These are phyloP conservation scores for Sphaerodactylus townsendi DNA, from an alignment of 2,113 vertebrate genomes.

Conservation along the genomic window DNA sequence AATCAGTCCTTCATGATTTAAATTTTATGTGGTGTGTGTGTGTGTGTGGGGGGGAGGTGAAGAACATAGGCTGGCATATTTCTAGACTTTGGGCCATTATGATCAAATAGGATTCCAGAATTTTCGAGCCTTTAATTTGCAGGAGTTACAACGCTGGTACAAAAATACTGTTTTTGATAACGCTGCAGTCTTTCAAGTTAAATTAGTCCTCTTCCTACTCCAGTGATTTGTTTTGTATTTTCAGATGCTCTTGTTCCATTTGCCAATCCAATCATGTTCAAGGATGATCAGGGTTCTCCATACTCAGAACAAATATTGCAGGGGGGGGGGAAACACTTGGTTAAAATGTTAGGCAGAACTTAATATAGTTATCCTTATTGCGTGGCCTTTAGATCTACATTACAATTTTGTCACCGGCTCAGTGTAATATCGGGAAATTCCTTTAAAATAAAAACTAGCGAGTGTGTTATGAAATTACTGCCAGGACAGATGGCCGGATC, in stretches of 20 bases:
- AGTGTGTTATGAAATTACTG: slow-evolving; percentile 86
- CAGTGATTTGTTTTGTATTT: slow-evolving; percentile 63
- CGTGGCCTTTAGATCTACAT: slow-evolving; percentile 85
- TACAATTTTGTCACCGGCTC: slow-evolving; percentile 84
- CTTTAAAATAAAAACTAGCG: slow-evolving; percentile 85
- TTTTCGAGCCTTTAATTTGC: slow-evolving; percentile 48
- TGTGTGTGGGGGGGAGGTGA: slow-evolving; percentile 67
- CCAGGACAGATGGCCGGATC: slow-evolving; percentile 85
- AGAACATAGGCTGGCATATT: slow-evolving; percentile 70
- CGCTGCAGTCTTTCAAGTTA: slow-evolving; percentile 55
- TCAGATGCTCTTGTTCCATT: slow-evolving; percentile 66
- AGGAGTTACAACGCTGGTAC: slow-evolving; percentile 53
- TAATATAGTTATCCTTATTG: slow-evolving; percentile 85
- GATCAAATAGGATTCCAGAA: slow-evolving; percentile 66
- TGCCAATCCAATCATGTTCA: slow-evolving; percentile 74
- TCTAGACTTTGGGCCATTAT: slow-evolving; percentile 61
- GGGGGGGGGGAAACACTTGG: slow-evolving; percentile 72
- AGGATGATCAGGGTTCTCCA: slow-evolving; percentile 62
- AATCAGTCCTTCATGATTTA: slow-evolving; percentile 5
- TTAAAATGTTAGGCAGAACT: slow-evolving; percentile 80
- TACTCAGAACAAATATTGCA: slow-evolving; percentile 39
- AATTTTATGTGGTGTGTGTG: too few species aligned
- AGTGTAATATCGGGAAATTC: slow-evolving; percentile 82
- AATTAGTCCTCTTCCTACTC: slow-evolving; percentile 23
- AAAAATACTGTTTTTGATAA: slow-evolving; percentile 63